Evolutionary conservation across 2,113 vertebrate genomes (phyloP).

Genomic region (Hoplias malabaricus): DNA sequence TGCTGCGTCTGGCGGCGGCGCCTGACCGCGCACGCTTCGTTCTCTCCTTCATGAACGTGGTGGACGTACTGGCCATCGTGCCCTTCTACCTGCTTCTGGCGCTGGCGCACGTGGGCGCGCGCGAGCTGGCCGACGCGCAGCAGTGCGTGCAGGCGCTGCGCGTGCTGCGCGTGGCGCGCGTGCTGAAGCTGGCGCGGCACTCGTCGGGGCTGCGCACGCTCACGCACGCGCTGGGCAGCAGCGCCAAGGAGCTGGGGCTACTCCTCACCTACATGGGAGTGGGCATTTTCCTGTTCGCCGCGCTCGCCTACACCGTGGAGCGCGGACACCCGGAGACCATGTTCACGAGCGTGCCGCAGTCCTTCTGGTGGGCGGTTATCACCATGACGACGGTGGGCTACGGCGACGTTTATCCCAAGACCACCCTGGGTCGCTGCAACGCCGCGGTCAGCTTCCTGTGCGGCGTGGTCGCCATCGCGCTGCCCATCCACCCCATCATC

Average conservation of each 20-base stretch:
- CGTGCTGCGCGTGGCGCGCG: constrained; percentile 93
- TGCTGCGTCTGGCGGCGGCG: constrained; percentile 86
- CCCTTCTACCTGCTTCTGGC: constrained; percentile 92
- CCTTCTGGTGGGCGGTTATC: constrained; percentile 99
- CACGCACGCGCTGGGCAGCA: constrained; percentile 92
- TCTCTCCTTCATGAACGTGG: constrained; percentile 92
- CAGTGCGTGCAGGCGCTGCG: constrained; percentile 94
- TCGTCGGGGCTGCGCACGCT: constrained; percentile 94
- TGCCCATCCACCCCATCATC: constrained; percentile 97
- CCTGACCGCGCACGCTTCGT: constrained; percentile 87
- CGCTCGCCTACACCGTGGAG: constrained; percentile 95
- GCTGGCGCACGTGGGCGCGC: constrained; percentile 85
- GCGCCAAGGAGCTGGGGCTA: constrained; percentile 92
- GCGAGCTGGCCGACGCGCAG: constrained; percentile 92
- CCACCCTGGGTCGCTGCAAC: constrained; percentile 91
- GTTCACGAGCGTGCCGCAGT: constrained; percentile 97
- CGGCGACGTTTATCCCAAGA: constrained; percentile 97
- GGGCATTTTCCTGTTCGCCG: constrained; percentile 95
- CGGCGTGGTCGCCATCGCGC: constrained; percentile 93
- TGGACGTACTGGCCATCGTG: constrained; percentile 93
- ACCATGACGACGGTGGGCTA: constrained; percentile 99
- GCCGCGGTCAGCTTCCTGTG: constrained; percentile 97
- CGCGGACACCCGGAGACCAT: constrained; percentile 94
- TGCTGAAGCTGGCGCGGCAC: constrained; percentile 96
- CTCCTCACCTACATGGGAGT: constrained; percentile 97